phyloP scores from a whole-genome alignment of 1,140 invertebrate species.

The Brachionus paranguensis region DNA sequence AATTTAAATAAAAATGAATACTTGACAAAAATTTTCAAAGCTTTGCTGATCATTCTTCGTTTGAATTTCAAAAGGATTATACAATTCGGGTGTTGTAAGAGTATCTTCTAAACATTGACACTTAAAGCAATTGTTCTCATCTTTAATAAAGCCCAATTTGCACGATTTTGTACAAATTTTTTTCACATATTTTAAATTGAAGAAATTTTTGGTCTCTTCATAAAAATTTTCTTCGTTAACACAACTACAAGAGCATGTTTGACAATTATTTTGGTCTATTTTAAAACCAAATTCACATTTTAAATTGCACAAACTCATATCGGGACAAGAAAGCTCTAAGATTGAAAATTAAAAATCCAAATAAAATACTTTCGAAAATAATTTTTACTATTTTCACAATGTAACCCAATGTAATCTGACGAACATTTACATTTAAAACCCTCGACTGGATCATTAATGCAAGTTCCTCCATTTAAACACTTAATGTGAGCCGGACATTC shows the following conservation, averaged over 20 bases:
- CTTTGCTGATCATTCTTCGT: neutral
- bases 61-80: neutral
- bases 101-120: slow-evolving; percentile 36
- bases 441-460: neutral
- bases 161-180: slow-evolving; percentile 9
- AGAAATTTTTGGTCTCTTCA: neutral
- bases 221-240: slow-evolving; percentile 26
- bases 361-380: neutral
- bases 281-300: slow-evolving; percentile 36
- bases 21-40: slow-evolving; percentile 23
- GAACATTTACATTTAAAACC: neutral
- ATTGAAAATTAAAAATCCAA: neutral
- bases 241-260: slow-evolving; percentile 19
- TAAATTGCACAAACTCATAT: neutral
- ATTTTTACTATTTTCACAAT: slow-evolving; percentile 14
- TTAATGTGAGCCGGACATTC: neutral
- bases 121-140: slow-evolving; percentile 11
- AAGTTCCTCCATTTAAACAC: slow-evolving; percentile 12
- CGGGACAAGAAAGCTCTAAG: neutral
- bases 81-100: neutral
- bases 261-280: slow-evolving; percentile 15
- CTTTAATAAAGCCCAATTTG: neutral
- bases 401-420: neutral
- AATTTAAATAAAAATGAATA: neutral
- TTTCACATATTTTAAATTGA: neutral